Base-by-base conservation (phyloP, 2,888 invertebrate species). In the Chloroclysta siterata region DNA sequence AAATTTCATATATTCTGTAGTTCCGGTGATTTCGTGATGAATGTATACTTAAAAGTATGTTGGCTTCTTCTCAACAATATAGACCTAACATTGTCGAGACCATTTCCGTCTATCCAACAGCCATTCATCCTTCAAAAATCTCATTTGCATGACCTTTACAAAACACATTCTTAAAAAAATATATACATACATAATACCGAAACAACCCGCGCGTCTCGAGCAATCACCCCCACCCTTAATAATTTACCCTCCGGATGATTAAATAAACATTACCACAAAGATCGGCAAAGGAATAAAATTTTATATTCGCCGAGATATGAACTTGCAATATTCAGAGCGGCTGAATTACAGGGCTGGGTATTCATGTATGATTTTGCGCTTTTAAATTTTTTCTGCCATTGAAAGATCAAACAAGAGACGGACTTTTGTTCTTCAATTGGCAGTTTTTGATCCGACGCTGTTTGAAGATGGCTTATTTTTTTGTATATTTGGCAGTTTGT, bases 231-330 rank as follows among this genome's bases (percentile, higher is more conserved):
- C 48, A 60, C 65, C 65, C 60, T 60, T 65, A 60, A 70, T 70
- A 71, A 70, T 72, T 60, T 67, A 67, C 65, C 59, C 58, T 36
- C 58, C 57, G 55, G 58, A 69, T 72, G 69, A 72, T 72, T 72
- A 72, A 71, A 69, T 71, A 72, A 69, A 71, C 72, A 72, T 72
- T 69, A 71, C 64, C 48, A n/a, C 55, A 60, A 64, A 60, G 56
- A 64, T 69, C 63, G 65, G 66, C 50, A 58, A 66, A 64, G 65
- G 60, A 72, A 73, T 74, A 71, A 72, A 72, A 73, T 74, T 70
- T 73, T 70, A 74, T 70, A 71, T 68, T 66, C 66, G 52, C 65
- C 50, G 63, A 70, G 71, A 73, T 73, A 74, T 66, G 69, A 65
- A 55, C 63, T 61, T 72, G 62, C 63, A 73, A 75, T 73, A 75